Evolutionary conservation across 2,113 vertebrate species (phyloP).

Genomic region (Xiphophorus hellerii): DNA sequence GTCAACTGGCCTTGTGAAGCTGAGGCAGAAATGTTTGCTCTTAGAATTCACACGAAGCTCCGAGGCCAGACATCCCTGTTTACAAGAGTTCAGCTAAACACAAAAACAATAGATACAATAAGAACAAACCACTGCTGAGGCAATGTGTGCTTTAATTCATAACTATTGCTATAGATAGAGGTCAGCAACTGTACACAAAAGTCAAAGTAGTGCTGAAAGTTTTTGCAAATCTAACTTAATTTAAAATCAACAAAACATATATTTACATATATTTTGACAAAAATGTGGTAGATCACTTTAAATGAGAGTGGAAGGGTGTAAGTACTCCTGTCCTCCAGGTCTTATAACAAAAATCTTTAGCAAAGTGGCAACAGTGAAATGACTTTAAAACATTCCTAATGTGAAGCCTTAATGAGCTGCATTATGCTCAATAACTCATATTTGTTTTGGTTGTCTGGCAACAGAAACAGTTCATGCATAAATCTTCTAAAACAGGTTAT

Average conservation of each 20-base stretch:
- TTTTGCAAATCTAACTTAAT: too few species aligned
- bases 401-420: not conserved
- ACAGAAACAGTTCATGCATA: not conserved
- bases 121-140: too few species aligned
- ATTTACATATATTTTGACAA: too few species aligned
- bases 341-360: not conserved
- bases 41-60: not conserved
- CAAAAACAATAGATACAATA: too few species aligned
- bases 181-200: too few species aligned
- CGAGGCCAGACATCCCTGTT: not conserved
- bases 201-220: too few species aligned
- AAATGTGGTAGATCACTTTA: too few species aligned
- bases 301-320: too few species aligned
- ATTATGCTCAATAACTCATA: not conserved
- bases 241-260: too few species aligned
- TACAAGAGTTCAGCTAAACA: not conserved
- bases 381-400: not conserved
- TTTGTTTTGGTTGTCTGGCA: not conserved
- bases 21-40: not conserved
- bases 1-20: not conserved
- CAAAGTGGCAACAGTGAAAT: not conserved
- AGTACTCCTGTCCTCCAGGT: too few species aligned
- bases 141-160: too few species aligned
- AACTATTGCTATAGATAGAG: too few species aligned
- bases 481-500: not conserved